These are phyloP conservation scores for Standfussiana lucernea DNA, from an alignment of 2,888 invertebrate species.

Conservation along the genomic window DNA sequence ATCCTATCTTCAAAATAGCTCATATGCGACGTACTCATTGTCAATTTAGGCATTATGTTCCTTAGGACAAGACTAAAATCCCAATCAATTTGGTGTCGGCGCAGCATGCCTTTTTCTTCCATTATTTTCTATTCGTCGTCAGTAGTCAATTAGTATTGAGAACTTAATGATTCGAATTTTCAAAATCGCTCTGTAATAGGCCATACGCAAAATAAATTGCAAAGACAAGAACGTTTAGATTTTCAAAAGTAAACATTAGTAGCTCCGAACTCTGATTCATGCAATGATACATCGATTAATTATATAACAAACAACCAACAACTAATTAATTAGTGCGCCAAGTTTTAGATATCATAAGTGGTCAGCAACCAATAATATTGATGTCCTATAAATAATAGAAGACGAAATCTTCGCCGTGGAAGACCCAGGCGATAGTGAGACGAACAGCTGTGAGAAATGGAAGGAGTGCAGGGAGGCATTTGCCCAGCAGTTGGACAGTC, in stretches of 20 bases:
- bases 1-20: background rate
- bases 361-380: background rate
- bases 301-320: conserved; percentile 11
- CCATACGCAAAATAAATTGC: background rate
- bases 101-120: background rate
- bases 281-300: conserved; percentile 6
- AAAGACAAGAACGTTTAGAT: background rate
- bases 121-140: background rate
- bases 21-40: background rate
- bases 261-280: background rate
- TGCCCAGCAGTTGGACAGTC: background rate
- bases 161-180: background rate
- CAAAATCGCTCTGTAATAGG: background rate
- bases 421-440: background rate
- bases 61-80: background rate
- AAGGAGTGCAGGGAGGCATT: background rate
- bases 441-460: background rate
- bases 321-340: conserved; percentile 23
- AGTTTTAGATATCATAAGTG: conserved; percentile 3
- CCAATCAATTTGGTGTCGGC: background rate
- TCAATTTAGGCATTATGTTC: background rate
- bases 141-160: background rate
- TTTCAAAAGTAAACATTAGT: conserved; percentile 6
- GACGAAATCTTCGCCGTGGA: background rate
- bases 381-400: conserved; percentile 10